Evolutionary conservation across 2,113 vertebrate genomes (phyloP).

Genomic region (Ameiurus melas): DNA sequence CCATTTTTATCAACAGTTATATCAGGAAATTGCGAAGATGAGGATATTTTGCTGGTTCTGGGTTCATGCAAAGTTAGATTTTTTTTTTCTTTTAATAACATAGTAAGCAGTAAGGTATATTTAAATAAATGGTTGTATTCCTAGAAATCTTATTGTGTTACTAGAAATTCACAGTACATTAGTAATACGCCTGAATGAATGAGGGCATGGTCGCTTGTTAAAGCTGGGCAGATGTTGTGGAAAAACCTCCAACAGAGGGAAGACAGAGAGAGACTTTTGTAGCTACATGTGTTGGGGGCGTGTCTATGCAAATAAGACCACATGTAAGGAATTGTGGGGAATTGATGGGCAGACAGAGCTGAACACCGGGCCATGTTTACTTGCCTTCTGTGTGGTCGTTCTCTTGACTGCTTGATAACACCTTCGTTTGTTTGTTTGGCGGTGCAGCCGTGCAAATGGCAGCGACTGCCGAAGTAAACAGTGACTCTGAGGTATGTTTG

Average conservation of each 20-base stretch:
- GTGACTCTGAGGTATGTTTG: slow-evolving; percentile 68
- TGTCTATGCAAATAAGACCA: slow-evolving; percentile 54
- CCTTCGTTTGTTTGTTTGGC: slow-evolving; percentile 3
- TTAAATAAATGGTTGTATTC: background rate
- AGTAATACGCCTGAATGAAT: background rate
- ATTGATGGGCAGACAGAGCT: slow-evolving; percentile 44
- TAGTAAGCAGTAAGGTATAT: background rate
- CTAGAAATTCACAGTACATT: background rate
- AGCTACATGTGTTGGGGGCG: slow-evolving; percentile 37
- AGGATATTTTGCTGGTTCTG: background rate
- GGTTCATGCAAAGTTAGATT: background rate
- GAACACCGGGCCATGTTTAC: slow-evolving; percentile 40
- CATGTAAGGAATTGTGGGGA: slow-evolving; percentile 40
- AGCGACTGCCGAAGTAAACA: slow-evolving; percentile 59
- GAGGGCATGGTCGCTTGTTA: slow-evolving; percentile 41
- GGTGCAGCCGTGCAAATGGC: slow-evolving; percentile 60
- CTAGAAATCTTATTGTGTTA: background rate
- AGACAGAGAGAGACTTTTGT: background rate
- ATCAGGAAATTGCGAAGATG: background rate
- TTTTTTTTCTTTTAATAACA: background rate
- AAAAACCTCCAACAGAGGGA: slow-evolving; percentile 6
- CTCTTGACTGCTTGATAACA: slow-evolving; percentile 32
- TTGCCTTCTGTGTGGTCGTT: slow-evolving; percentile 34
- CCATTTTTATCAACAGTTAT: background rate
- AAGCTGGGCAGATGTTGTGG: slow-evolving; percentile 50